Conservation (phyloP, 2,797 vertebrate genomes). For the Knipowitschia caucasica region DNA sequence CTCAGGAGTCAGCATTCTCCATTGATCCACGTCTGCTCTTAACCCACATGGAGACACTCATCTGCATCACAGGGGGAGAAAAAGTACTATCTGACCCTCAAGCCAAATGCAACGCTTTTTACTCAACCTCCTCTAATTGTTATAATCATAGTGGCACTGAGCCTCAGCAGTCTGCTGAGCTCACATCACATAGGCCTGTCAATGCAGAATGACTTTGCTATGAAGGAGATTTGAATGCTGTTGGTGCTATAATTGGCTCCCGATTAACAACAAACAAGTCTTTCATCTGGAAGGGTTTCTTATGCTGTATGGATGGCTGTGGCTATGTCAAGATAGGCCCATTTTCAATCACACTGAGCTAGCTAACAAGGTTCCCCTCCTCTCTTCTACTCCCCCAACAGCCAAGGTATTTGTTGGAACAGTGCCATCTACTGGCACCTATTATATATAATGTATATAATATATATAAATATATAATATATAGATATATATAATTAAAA, state of each 20-base stretch:
- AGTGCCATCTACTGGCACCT: constrained; percentile 66
- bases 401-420: constrained; percentile 52
- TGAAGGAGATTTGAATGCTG: constrained; percentile 48
- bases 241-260: constrained; percentile 57
- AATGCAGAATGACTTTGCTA: constrained; percentile 38
- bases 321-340: constrained; percentile 55
- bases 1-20: constrained; percentile 64
- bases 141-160: constrained; percentile 64
- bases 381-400: constrained; percentile 12
- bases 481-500: too few relatives aligned
- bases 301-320: constrained; percentile 30
- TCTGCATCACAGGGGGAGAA: constrained; percentile 56
- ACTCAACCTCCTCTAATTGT: constrained; percentile 59
- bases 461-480: too few relatives aligned
- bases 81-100: constrained; percentile 40
- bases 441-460: constrained; percentile 22
- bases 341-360: constrained; percentile 56
- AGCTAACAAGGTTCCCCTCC: constrained; percentile 35
- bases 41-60: constrained; percentile 53
- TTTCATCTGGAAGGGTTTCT: constrained; percentile 57
- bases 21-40: constrained; percentile 64
- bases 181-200: constrained; percentile 34
- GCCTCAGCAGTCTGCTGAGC: constrained; percentile 49
- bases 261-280: constrained; percentile 67
- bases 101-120: constrained; percentile 46